Conservation (phyloP, 2,113 vertebrate genomes). For the human (Homo sapiens) region DNA sequence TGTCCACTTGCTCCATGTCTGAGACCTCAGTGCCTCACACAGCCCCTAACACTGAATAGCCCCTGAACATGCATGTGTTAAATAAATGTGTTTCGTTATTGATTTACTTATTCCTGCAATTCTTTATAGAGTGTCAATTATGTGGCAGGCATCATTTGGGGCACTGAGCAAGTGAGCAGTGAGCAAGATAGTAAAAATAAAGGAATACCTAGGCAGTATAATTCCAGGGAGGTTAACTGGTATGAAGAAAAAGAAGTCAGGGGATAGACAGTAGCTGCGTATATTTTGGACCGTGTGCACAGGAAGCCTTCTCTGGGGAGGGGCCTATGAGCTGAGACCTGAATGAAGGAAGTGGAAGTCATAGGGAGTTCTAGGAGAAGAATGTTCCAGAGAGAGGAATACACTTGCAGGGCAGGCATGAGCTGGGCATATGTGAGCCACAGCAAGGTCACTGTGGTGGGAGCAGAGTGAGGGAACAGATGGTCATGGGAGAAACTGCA, state of each 20-base stretch:
- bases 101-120: not conserved
- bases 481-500: not conserved
- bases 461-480: not conserved
- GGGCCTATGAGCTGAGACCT: not conserved
- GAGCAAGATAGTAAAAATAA: not conserved
- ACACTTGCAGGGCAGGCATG: accelerated
- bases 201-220: not conserved
- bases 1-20: not conserved
- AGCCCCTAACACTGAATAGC: not conserved
- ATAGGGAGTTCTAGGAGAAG: not conserved
- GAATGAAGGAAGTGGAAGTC: not conserved
- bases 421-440: not conserved
- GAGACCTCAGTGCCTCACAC: not conserved
- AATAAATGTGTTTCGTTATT: not conserved
- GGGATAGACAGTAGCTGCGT: too few species aligned
- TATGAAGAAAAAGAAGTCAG: not conserved
- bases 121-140: accelerated
- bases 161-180: not conserved
- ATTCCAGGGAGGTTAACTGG: not conserved
- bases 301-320: not conserved
- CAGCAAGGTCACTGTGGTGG: not conserved
- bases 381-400: not conserved
- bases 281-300: not conserved
- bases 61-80: not conserved
- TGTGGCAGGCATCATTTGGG: not conserved